These are phyloP conservation scores for Adelges cooleyi DNA, from an alignment of 1,140 invertebrate genomes.

Conservation along the genomic window DNA sequence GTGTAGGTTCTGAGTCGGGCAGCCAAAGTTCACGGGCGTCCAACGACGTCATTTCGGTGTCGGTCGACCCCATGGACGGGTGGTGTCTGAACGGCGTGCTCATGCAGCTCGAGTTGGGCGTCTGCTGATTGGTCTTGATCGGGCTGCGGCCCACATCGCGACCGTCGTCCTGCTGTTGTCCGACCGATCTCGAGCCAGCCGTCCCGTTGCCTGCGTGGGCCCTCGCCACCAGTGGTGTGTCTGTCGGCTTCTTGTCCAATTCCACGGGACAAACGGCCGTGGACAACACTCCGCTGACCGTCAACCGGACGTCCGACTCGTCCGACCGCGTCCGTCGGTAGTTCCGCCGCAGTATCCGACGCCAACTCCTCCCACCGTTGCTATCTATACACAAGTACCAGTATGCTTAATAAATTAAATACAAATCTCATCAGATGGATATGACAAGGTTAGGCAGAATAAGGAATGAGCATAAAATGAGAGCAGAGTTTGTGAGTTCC, in stretches of 20 bases:
- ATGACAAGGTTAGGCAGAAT: no score
- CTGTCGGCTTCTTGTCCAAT: background rate
- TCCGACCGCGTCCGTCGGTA: conserved; percentile 6
- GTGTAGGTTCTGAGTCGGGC: conserved; percentile 62
- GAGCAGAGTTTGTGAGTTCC: no score
- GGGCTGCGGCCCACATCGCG: background rate
- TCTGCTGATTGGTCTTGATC: conserved; percentile 15
- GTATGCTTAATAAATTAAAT: background rate
- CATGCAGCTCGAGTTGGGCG: conserved; percentile 39
- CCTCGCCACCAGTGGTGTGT: background rate
- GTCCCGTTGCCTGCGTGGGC: background rate
- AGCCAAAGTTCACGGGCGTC: conserved; percentile 70
- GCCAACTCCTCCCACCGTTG: background rate
- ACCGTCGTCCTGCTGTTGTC: background rate
- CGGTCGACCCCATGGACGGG: conserved; percentile 50
- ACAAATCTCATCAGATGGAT: no score
- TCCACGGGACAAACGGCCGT: background rate
- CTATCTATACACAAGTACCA: background rate
- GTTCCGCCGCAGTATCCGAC: conserved; percentile 2
- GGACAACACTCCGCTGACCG: background rate
- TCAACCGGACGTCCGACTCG: conserved; percentile 1
- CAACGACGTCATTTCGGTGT: conserved; percentile 65
- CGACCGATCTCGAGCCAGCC: background rate
- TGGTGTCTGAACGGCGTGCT: conserved; percentile 29
- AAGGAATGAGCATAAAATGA: no score